These are phyloP conservation scores for Diarsia mendica DNA, from an alignment of 2,888 invertebrate genomes.

Conservation along the genomic window DNA sequence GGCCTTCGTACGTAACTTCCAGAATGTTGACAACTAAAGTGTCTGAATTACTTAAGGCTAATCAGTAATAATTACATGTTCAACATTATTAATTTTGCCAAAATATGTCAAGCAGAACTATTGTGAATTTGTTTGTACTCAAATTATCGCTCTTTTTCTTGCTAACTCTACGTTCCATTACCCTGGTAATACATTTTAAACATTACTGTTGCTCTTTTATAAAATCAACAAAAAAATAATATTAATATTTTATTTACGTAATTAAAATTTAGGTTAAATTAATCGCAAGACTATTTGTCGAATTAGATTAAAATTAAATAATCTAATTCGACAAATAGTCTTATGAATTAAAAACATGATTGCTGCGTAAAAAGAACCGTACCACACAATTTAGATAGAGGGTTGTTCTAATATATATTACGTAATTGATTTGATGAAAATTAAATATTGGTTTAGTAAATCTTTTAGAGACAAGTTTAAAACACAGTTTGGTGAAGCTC, in stretches of 20 bases:
- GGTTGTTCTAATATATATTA: not conserved
- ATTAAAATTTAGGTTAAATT: not conserved
- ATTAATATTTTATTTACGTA: not conserved
- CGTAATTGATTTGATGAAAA: not conserved
- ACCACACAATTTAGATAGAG: not conserved
- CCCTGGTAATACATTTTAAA: not conserved
- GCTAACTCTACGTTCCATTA: conserved; percentile 9
- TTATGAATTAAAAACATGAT: not conserved
- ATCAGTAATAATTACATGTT: not conserved
- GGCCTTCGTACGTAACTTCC: conserved; percentile 1
- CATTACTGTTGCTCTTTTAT: not conserved
- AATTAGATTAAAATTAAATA: not conserved
- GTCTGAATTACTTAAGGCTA: conserved; percentile 16
- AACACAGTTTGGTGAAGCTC: not conserved
- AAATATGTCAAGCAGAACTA: not conserved
- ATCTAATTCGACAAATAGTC: not conserved
- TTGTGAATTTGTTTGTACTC: not conserved
- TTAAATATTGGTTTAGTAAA: not conserved
- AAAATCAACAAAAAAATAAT: not conserved
- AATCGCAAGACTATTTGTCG: not conserved
- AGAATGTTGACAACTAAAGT: conserved; percentile 28
- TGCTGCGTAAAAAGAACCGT: conserved; percentile 20
- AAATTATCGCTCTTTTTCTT: not conserved
- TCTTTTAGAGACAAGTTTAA: not conserved
- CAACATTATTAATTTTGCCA: not conserved